Conservation (phyloP, 1,140 invertebrate species). For the Anastrepha obliqua region DNA sequence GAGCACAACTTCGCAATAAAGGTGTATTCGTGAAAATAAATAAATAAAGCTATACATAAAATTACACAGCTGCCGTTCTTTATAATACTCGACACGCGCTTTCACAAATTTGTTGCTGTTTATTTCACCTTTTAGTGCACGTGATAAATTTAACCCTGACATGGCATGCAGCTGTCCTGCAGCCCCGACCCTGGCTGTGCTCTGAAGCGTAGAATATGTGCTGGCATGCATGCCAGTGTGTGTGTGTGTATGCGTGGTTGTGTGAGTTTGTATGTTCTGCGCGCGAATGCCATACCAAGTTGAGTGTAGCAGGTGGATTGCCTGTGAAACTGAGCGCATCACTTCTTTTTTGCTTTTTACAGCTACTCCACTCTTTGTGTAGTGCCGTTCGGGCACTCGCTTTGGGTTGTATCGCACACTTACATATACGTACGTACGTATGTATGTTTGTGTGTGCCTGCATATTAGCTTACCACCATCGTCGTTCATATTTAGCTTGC, state of each 20-base stretch:
- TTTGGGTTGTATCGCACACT: background rate
- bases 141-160: constrained; percentile 46
- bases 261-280: background rate
- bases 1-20: background rate
- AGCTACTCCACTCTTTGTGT: background rate
- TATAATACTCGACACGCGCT: background rate
- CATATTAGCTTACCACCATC: background rate
- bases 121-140: constrained; percentile 12
- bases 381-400: background rate
- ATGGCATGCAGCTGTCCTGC: background rate
- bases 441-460: background rate
- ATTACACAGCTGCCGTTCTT: too few species aligned
- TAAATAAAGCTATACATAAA: background rate
- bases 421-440: background rate
- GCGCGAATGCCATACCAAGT: background rate
- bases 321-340: too few species aligned
- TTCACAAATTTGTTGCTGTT: background rate
- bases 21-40: background rate
- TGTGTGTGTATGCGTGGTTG: background rate
- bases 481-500: background rate
- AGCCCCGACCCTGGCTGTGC: background rate
- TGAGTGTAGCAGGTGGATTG: background rate
- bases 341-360: background rate
- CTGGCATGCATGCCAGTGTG: background rate
- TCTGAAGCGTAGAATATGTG: too few species aligned